Percentiles rank a stretch among this genome's conserved stretches.
These are phyloP conservation scores for Acrocephalus scirpaceus DNA, from an alignment of 2,797 vertebrate species.

Conservation along the genomic window DNA sequence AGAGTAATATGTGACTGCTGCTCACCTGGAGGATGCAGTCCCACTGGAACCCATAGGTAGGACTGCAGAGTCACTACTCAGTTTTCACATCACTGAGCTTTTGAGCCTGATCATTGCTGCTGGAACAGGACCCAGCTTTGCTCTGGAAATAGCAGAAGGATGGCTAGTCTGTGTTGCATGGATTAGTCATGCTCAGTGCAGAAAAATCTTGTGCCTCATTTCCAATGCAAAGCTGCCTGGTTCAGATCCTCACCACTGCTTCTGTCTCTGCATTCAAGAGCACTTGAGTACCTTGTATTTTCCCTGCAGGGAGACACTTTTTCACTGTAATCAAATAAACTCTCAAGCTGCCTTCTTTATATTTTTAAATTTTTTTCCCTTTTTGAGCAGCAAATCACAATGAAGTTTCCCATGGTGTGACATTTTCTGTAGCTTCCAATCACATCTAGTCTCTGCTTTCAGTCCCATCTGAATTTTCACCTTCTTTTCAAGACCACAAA, in stretches of 20 bases:
- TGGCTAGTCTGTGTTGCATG: not conserved
- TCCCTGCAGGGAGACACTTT: not conserved
- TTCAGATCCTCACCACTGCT: not conserved
- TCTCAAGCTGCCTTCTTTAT: not conserved
- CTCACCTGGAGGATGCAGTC: not conserved
- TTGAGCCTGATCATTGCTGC: not conserved
- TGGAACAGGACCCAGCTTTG: not conserved
- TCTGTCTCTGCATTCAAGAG: not conserved
- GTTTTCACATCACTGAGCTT: not conserved
- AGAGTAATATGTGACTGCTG: not conserved
- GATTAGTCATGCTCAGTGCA: not conserved
- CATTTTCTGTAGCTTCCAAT: not conserved
- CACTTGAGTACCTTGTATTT: not conserved
- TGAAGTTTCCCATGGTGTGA: not conserved
- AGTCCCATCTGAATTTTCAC: not conserved
- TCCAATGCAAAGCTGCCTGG: not conserved
- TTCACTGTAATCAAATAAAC: not conserved
- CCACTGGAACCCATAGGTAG: accelerated
- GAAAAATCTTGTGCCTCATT: not conserved
- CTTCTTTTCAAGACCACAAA: not conserved
- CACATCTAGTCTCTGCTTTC: not conserved
- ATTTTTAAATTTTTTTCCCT: not conserved
- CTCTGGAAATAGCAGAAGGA: not conserved
- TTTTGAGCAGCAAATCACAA: not conserved
- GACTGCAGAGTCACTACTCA: not conserved